Conservation (phyloP, 2,888 invertebrate genomes). For the Lordiphosa andalusiaca region DNA sequence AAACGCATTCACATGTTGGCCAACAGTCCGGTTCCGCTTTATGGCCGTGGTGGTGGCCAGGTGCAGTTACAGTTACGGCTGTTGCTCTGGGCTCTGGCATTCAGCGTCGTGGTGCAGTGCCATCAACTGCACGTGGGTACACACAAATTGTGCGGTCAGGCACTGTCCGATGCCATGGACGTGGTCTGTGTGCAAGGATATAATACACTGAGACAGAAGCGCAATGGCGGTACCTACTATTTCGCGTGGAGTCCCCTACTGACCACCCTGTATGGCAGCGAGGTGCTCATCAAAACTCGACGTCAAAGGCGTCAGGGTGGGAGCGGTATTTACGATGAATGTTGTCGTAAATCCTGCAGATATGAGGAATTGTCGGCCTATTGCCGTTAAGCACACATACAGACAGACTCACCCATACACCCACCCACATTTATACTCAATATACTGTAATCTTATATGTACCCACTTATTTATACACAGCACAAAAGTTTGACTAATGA, state of each 20-base stretch:
- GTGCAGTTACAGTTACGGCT: slow-evolving; percentile 22
- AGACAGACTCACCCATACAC: too few relatives aligned
- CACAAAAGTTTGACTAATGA: slow-evolving; percentile 69
- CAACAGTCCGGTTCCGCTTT: slow-evolving; percentile 30
- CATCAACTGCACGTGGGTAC: slow-evolving; percentile 40
- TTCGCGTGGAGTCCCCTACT: slow-evolving; percentile 47
- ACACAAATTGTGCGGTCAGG: slow-evolving; percentile 63
- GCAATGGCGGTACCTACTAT: neutral
- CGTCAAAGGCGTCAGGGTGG: slow-evolving; percentile 40
- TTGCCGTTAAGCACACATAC: slow-evolving; percentile 35
- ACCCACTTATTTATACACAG: slow-evolving; percentile 72
- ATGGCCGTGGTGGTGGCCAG: slow-evolving; percentile 20
- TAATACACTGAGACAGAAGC: slow-evolving; percentile 37
- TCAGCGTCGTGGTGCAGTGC: slow-evolving; percentile 1
- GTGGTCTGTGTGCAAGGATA: slow-evolving; percentile 58
- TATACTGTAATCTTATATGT: slow-evolving; percentile 50
- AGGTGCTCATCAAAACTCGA: slow-evolving; percentile 58
- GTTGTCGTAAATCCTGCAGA: slow-evolving; percentile 62
- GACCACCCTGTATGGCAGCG: slow-evolving; percentile 45
- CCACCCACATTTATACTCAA: slow-evolving; percentile 22
- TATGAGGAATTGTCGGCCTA: slow-evolving; percentile 57
- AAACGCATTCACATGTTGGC: slow-evolving; percentile 41
- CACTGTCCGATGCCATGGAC: slow-evolving; percentile 54
- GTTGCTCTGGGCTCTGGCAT: slow-evolving; percentile 15
- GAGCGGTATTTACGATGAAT: slow-evolving; percentile 63